phyloP scores from a whole-genome alignment of 2,797 vertebrate species.

The Hippoglossus hippoglossus region DNA sequence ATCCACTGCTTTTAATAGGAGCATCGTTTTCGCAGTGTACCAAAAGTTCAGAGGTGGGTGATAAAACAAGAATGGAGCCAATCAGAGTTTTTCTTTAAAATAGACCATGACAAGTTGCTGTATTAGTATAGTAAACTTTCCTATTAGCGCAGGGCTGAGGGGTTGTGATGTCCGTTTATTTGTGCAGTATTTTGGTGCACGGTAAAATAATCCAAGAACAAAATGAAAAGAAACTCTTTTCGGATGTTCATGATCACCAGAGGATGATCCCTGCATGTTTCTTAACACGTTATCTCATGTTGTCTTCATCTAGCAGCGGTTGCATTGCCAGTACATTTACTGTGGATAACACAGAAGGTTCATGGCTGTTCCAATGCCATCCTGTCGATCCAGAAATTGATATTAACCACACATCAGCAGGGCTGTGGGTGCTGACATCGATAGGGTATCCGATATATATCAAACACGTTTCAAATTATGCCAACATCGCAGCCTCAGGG shows the following conservation, averaged over 20 bases:
- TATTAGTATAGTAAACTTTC: not conserved
- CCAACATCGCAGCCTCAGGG: not conserved
- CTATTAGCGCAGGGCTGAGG: not conserved
- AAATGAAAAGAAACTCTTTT: not conserved
- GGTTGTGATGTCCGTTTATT: not conserved
- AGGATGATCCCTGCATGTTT: not conserved
- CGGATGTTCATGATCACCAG: not conserved
- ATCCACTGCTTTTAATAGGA: constrained; percentile 36
- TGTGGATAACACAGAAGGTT: not conserved
- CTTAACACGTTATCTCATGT: not conserved
- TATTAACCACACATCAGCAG: not conserved
- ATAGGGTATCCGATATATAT: not conserved
- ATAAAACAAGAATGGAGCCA: constrained; percentile 12
- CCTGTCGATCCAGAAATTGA: not conserved
- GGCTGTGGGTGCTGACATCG: not conserved
- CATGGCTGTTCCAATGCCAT: not conserved
- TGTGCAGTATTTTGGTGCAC: not conserved
- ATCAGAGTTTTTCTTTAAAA: constrained; percentile 9
- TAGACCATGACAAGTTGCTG: not conserved
- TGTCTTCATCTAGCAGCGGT: not conserved
- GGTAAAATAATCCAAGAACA: not conserved
- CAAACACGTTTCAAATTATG: not conserved
- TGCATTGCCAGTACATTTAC: not conserved
- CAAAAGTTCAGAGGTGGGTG: constrained; percentile 35
- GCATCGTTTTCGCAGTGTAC: constrained; percentile 14